Evolutionary conservation across 1,140 invertebrate genomes (phyloP).

Genomic region (Phymorhynchus buccinoides): DNA sequence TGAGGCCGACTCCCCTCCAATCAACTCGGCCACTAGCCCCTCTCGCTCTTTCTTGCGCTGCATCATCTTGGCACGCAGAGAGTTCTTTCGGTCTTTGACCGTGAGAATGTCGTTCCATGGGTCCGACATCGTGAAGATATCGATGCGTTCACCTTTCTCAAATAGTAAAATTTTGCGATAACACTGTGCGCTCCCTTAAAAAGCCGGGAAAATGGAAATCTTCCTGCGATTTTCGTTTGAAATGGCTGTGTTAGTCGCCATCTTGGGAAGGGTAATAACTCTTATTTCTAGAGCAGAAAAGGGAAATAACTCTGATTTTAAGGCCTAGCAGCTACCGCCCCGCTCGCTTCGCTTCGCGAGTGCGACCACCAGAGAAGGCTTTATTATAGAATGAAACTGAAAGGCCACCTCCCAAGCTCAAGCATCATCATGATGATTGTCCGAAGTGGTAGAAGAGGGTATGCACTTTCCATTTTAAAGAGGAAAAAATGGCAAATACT

Average conservation of each 20-base stretch:
- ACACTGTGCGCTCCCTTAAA: background rate
- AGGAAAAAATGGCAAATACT: no score
- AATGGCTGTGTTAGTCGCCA: background rate
- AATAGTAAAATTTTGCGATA: background rate
- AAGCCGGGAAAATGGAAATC: background rate
- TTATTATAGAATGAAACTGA: no score
- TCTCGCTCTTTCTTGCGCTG: constrained; percentile 87
- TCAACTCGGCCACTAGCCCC: constrained; percentile 73
- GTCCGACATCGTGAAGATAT: constrained; percentile 73
- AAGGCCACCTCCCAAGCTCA: no score
- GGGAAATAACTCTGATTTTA: background rate
- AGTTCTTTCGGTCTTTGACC: constrained; percentile 91
- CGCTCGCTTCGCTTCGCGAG: no score
- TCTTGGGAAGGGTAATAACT: background rate
- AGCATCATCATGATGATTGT: no score
- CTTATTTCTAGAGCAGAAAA: background rate
- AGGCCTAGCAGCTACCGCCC: no score
- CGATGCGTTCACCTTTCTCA: background rate
- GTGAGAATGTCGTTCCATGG: constrained; percentile 88
- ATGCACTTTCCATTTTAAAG: no score
- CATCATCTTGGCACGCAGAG: constrained; percentile 88
- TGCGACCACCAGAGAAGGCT: no score
- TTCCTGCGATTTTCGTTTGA: background rate
- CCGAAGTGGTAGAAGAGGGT: no score
- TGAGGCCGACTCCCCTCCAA: background rate